Percentiles rank a stretch among this genome's conserved stretches.
Evolutionary conservation across 2,797 vertebrate genomes (phyloP).

Genomic region (Glyptemys insculpta): DNA sequence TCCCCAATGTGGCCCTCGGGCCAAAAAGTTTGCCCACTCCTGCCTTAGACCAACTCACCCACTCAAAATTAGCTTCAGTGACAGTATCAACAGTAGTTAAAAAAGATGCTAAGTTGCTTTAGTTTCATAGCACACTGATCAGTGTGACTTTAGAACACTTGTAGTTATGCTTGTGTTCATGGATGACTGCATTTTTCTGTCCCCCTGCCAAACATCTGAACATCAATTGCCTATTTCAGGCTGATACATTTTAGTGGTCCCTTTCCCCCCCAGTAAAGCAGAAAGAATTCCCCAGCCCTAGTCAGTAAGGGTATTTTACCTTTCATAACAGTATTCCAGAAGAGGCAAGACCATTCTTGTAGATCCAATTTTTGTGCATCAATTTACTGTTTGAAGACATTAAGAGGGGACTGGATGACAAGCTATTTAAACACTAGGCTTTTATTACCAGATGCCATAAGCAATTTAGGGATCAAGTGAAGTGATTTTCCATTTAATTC

Average conservation of each 20-base stretch:
- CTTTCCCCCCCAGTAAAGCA: conserved; percentile 54
- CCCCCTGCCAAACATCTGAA: not conserved
- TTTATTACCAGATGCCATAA: not conserved
- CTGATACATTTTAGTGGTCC: conserved; percentile 65
- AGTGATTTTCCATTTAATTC: not conserved
- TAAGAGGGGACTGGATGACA: not conserved
- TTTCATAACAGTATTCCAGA: not conserved
- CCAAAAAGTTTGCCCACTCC: too few species aligned
- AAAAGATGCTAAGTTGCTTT: not conserved
- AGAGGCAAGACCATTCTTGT: not conserved
- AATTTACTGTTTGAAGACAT: conserved; percentile 11
- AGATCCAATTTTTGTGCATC: not conserved
- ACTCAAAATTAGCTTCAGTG: not conserved
- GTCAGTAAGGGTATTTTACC: conserved; percentile 31
- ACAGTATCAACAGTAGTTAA: not conserved
- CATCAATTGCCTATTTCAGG: not conserved
- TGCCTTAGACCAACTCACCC: not conserved
- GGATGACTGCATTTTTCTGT: conserved; percentile 32
- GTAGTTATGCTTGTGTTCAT: conserved; percentile 8
- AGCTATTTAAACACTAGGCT: not conserved
- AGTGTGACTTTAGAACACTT: not conserved
- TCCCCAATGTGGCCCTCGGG: too few species aligned
- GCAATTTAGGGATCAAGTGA: conserved; percentile 20
- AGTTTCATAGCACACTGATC: not conserved
- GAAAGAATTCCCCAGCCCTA: conserved; percentile 32